phyloP scores from a whole-genome alignment of 2,888 invertebrate genomes.

The Himalopsyche tibetana region DNA sequence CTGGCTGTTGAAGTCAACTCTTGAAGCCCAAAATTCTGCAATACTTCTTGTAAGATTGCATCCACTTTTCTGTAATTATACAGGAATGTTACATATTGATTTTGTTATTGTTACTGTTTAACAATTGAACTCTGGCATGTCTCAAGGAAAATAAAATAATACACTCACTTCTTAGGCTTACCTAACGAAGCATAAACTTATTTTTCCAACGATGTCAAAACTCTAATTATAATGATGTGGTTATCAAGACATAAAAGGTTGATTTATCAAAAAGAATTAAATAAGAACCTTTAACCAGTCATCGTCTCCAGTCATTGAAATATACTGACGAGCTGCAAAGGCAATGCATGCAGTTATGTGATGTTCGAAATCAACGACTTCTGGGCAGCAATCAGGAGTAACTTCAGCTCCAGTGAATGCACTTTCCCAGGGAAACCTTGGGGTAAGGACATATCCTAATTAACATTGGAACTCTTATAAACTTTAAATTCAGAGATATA shows the following conservation, averaged over 20 bases:
- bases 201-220: too few species aligned
- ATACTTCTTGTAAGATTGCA: constrained; percentile 70
- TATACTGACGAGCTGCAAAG: constrained; percentile 67
- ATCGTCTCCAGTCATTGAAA: constrained; percentile 61
- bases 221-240: constrained; percentile 59
- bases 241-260: not conserved
- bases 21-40: constrained; percentile 70
- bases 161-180: too few species aligned
- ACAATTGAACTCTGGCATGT: not conserved
- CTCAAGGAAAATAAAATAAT: constrained; percentile 66
- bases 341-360: constrained; percentile 72
- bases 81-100: not conserved
- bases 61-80: constrained; percentile 66
- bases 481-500: too few species aligned
- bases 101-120: too few species aligned
- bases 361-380: constrained; percentile 70
- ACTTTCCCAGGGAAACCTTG: constrained; percentile 71
- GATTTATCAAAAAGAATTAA: not conserved
- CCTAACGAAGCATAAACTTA: too few species aligned
- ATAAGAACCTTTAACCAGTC: constrained; percentile 54
- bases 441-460: not conserved
- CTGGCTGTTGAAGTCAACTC: constrained; percentile 68
- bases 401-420: constrained; percentile 72
- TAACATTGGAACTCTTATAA: too few species aligned
- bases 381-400: constrained; percentile 71